Base-by-base conservation (phyloP, 2,888 invertebrate genomes). In the Dastarcus helophoroides region DNA sequence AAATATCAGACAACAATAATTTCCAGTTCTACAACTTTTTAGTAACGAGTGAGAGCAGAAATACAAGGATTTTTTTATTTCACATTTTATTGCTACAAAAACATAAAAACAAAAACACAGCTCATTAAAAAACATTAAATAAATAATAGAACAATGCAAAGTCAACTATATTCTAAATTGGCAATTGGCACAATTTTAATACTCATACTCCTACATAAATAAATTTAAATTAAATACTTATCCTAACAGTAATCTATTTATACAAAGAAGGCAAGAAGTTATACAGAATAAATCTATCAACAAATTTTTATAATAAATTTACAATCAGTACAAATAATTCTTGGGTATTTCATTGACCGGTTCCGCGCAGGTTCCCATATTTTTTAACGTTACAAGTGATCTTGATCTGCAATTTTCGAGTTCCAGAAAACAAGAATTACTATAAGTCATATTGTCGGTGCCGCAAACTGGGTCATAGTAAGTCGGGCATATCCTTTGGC, bases 381-480 rank as follows among this genome's bases (percentile, higher is more conserved):
- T 76, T 52, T 79, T 79, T 57, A 83, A 69, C 42, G 74, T 69
- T 25, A 89, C 84, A 44, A 79, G 61, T 48, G 79, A 78, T 56
- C 83, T 73, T 44, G 85, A 82, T 51, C 85, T 73, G 57, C 89
- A 93, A 50, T 86, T 89, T 62, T 91, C 90, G 63, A 89, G 82
- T 54, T 85, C 81, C 48, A 93, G 64, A 69, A 90, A 85, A 60
- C 93, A 93, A 45, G 80, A 80, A 63, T 93, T 93, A 53, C 89
- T 84, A 70, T 93, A 93, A 0, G 91, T 91, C 69, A 81, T 85
- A 37, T 76, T 75, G 54, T 93, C 91, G 2, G 82, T 83, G n/a
- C 89, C 93, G 58, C 93, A 93, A 4, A 91, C 85, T 0, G 90
- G 89, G 53, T 90, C 86, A 64, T 79, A 89, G 47, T 83, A 82